Evolutionary conservation across 92 coral and sea anemone species (phyloP).

Genomic region (Epizoanthus stellaris): DNA sequence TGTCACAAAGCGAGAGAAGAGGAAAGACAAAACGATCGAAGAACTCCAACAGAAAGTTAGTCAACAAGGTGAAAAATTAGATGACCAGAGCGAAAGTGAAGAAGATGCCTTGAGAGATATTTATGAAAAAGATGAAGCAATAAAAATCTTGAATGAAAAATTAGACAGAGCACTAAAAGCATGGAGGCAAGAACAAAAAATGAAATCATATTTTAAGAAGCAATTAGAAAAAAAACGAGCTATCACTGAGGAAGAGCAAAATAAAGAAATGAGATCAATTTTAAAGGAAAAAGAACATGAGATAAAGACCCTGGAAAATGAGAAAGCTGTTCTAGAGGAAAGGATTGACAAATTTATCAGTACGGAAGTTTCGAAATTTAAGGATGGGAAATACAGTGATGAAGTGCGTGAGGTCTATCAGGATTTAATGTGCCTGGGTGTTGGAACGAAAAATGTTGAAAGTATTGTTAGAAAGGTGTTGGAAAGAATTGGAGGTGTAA

Average conservation of each 20-base stretch:
- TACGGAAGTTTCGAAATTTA: background rate
- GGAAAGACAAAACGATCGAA: background rate
- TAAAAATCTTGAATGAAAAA: background rate
- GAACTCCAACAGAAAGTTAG: background rate
- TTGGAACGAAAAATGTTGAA: conserved; percentile 29
- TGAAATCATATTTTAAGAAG: background rate
- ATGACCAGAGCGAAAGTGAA: no score
- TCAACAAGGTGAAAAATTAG: background rate
- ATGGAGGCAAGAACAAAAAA: background rate
- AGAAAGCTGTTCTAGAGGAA: conserved; percentile 2
- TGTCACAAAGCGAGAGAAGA: conserved; percentile 31
- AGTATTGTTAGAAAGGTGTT: background rate
- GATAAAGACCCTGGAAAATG: conserved; percentile 14
- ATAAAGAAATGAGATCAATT: background rate
- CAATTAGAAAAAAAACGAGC: background rate
- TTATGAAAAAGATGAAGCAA: background rate
- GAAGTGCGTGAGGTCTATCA: conserved; percentile 13
- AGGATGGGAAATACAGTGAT: conserved; percentile 10
- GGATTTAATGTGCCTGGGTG: background rate
- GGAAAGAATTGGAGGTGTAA: no score
- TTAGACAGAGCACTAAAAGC: conserved; percentile 11
- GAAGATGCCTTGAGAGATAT: background rate
- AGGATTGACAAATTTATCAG: background rate
- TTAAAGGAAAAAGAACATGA: conserved; percentile 5
- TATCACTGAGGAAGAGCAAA: background rate